phyloP scores from a whole-genome alignment of 2,888 invertebrate species.

The Apodemia zela region DNA sequence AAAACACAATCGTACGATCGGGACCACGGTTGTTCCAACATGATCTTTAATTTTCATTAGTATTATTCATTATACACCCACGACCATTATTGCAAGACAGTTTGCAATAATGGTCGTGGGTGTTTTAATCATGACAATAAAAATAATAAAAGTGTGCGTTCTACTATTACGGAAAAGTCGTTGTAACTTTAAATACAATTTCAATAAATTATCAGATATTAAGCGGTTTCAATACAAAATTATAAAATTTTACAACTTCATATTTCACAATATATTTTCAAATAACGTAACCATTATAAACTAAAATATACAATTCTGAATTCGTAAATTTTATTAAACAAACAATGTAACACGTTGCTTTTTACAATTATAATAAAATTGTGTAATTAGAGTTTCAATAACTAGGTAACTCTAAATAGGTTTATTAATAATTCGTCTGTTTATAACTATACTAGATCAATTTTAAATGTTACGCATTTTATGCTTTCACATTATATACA shows the following conservation, averaged over 20 bases:
- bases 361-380: neutral
- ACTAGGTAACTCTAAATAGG: conserved; percentile 13
- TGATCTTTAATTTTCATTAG: no score
- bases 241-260: neutral
- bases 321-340: neutral
- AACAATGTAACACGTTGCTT: neutral
- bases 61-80: no score
- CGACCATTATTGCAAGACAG: no score
- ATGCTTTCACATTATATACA: neutral
- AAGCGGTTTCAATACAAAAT: neutral
- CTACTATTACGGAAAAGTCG: neutral
- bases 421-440: conserved; percentile 61
- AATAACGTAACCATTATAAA: neutral
- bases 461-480: neutral
- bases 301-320: neutral
- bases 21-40: no score
- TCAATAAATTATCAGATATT: neutral
- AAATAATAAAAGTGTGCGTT: no score
- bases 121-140: no score
- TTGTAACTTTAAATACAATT: neutral
- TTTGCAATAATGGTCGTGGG: no score
- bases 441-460: conserved; percentile 38
- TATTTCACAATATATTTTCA: neutral
- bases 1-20: no score
- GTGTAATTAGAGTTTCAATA: neutral